Conservation (phyloP, 35 echinoderm and acorn worm species). For the Ophiothrix spiculata region DNA sequence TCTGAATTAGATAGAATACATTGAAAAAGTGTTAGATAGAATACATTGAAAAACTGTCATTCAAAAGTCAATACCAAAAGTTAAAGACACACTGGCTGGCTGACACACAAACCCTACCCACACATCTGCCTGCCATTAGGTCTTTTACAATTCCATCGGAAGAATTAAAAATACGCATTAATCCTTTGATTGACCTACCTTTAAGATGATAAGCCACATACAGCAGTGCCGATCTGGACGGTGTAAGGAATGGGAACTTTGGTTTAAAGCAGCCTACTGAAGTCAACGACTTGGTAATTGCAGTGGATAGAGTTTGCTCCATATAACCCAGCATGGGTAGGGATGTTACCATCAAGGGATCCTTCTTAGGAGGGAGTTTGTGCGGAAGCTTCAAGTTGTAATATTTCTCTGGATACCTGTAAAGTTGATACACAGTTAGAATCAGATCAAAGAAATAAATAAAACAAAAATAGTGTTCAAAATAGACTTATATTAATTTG, state of each 20-base stretch:
- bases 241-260: constrained; percentile 91
- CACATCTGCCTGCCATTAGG: too few relatives aligned
- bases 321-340: constrained; percentile 98
- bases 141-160: too few relatives aligned
- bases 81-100: too few relatives aligned
- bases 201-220: constrained; percentile 97
- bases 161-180: too few relatives aligned
- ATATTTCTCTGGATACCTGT: constrained; percentile 83
- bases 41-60: too few relatives aligned
- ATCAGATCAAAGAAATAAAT: neutral
- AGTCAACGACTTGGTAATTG: constrained; percentile 87
- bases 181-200: too few relatives aligned
- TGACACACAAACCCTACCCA: too few relatives aligned
- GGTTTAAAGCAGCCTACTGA: constrained; percentile 91
- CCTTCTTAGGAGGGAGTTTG: constrained; percentile 84
- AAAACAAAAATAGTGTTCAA: too few relatives aligned
- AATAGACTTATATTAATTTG: too few relatives aligned
- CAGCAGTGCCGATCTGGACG: constrained; percentile 77
- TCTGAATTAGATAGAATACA: too few relatives aligned
- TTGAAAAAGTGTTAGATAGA: too few relatives aligned
- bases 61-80: too few relatives aligned
- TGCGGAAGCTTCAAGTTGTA: constrained; percentile 86
- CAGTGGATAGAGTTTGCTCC: constrained; percentile 84
- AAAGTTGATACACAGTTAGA: neutral
- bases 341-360: constrained; percentile 82